Conservation (phyloP, 2,797 vertebrate species). For the Lagocephalus sceleratus region DNA sequence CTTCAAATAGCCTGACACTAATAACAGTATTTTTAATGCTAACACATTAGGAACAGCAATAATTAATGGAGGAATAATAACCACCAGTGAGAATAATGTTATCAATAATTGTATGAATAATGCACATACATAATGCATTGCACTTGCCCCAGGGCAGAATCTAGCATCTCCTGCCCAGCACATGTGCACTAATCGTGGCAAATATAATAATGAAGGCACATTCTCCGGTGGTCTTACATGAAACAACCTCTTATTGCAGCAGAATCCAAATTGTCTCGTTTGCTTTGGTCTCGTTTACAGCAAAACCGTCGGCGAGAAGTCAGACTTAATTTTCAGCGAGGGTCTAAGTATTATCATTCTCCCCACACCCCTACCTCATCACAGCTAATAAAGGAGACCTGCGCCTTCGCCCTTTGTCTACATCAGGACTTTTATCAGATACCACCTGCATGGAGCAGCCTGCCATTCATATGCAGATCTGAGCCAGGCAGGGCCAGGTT, state of each 20-base stretch:
- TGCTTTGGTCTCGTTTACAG: slow-evolving; percentile 39
- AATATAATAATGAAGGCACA: slow-evolving; percentile 79
- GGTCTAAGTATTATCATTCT: slow-evolving; percentile 70
- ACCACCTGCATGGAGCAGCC: slow-evolving; percentile 68
- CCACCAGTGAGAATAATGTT: slow-evolving; percentile 86
- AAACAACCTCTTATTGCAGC: slow-evolving; percentile 16
- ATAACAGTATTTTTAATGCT: slow-evolving; percentile 85
- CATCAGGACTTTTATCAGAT: slow-evolving; percentile 74
- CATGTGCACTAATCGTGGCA: slow-evolving; percentile 76
- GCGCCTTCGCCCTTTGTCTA: slow-evolving; percentile 69
- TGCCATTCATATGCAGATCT: slow-evolving; percentile 74
- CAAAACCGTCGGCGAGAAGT: slow-evolving; percentile 43
- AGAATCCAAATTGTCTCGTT: background rate
- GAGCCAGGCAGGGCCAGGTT: slow-evolving; percentile 40
- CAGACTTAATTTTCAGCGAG: slow-evolving; percentile 28
- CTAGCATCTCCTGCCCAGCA: slow-evolving; percentile 83
- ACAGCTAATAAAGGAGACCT: slow-evolving; percentile 70
- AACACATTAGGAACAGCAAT: slow-evolving; percentile 81
- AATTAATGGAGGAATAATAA: slow-evolving; percentile 92
- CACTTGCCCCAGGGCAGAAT: slow-evolving; percentile 83
- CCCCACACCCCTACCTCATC: slow-evolving; percentile 58
- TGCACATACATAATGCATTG: slow-evolving; percentile 88
- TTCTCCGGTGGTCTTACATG: slow-evolving; percentile 69
- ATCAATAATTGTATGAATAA: slow-evolving; percentile 94
- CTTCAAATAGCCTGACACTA: slow-evolving; percentile 77